phyloP scores from a whole-genome alignment of 2,113 vertebrate genomes.

The Phoxinus phoxinus region DNA sequence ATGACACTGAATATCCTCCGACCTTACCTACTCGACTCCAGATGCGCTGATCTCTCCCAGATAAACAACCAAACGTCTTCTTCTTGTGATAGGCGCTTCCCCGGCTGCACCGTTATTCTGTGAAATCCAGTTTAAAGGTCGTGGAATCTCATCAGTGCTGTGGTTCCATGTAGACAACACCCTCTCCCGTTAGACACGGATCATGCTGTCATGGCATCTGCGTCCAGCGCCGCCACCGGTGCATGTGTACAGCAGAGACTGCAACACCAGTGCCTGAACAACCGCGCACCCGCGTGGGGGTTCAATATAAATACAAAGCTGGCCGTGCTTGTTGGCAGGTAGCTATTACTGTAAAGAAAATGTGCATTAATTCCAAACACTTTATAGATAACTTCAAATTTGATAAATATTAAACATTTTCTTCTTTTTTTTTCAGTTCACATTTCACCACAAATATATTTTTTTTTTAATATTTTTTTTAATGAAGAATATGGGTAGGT shows the following conservation, averaged over 20 bases:
- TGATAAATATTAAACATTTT: not conserved
- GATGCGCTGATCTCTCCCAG: slow-evolving; percentile 43
- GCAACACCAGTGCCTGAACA: not conserved
- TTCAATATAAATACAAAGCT: not conserved
- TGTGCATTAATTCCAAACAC: not conserved
- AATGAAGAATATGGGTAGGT: no score
- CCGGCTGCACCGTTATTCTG: not conserved
- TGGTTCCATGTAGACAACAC: slow-evolving; percentile 21
- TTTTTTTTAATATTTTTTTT: no score
- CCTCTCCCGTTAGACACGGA: slow-evolving; percentile 22
- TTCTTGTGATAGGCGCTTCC: not conserved
- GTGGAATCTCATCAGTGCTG: not conserved
- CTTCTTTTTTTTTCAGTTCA: not conserved
- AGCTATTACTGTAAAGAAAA: not conserved
- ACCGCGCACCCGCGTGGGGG: not conserved
- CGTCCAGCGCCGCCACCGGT: slow-evolving; percentile 38
- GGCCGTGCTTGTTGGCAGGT: not conserved
- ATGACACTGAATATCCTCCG: slow-evolving; percentile 33
- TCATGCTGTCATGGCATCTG: slow-evolving; percentile 34
- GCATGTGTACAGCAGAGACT: not conserved
- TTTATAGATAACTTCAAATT: not conserved
- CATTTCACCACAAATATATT: not conserved
- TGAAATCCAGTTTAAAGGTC: slow-evolving; percentile 16
- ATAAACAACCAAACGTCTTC: slow-evolving; percentile 39
- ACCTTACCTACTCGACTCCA: slow-evolving; percentile 43